Base-by-base conservation (phyloP, 1,140 invertebrate genomes). In the Lucilia sericata region DNA sequence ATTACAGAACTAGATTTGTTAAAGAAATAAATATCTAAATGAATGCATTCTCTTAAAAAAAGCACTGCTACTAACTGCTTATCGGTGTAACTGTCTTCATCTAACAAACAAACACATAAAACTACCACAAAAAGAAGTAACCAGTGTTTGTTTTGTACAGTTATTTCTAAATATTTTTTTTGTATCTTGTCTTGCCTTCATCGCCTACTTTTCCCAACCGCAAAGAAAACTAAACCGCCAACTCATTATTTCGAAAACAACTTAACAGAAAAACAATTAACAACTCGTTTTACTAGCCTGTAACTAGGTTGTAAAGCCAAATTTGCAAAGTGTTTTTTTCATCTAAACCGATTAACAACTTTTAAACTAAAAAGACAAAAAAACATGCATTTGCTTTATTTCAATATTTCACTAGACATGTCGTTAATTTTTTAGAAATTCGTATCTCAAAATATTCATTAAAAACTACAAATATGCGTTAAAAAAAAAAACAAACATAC, bases 201-300 rank as follows among this genome's bases (percentile, higher is more conserved):
- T 60, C 55, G 14, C 55, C 42, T 42, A 42, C 42, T 30, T 30
- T 30, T 30, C 25, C 25, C 25, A 30, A 30, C 3, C 3, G 25
- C 25, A 2, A 30, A 30, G 25, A 30, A 30, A 30, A 30, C 5
- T 5, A 4, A 36, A 3, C 42, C 5, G 42, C 42, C 42, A 42
- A 42, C 42, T 42, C 42, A 42, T 42, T 42, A 60, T 60, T 60
- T 60, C 13, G 30, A 78, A 78, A 25, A 34, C 14, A 70, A 70
- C 3, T 25, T 70, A 65, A 51, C 25, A 30, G 25, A 30, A 30
- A 30, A 30, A 82, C 19, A 21, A 70, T 74, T 83, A 42, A 76
- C 86, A 90, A 90, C 89, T 90, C 89, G 89, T 90, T 90, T 90
- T 90, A 90, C 89, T 90, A 90, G 89, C 89, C 89, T 90, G 89